These are phyloP conservation scores for Macrocentrus cingulum DNA, from an alignment of 1,140 invertebrate genomes.

Conservation along the genomic window DNA sequence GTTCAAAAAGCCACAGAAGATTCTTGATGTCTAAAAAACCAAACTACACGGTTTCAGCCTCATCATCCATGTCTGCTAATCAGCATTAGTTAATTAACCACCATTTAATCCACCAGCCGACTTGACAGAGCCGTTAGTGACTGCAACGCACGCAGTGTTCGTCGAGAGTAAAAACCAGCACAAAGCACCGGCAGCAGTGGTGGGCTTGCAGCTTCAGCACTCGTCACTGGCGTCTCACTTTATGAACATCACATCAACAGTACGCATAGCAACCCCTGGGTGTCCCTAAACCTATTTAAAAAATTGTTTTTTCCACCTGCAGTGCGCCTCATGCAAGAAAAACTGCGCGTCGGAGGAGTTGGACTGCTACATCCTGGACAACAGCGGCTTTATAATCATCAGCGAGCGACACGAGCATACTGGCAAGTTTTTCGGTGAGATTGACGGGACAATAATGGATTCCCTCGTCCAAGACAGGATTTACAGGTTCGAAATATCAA, in stretches of 20 bases:
- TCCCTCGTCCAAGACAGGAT: slow-evolving; percentile 87
- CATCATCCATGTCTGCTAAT: no score
- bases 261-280: slow-evolving; percentile 52
- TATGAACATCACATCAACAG: slow-evolving; percentile 81
- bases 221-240: slow-evolving; percentile 79
- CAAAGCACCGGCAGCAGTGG: slow-evolving; percentile 85
- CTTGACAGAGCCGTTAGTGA: slow-evolving; percentile 70
- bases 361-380: slow-evolving; percentile 90
- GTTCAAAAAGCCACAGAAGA: no score
- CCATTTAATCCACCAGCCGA: slow-evolving; percentile 42
- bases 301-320: slow-evolving; percentile 9
- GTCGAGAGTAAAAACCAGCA: slow-evolving; percentile 76
- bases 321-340: slow-evolving; percentile 80
- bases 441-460: slow-evolving; percentile 94
- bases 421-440: slow-evolving; percentile 87
- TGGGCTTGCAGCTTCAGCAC: slow-evolving; percentile 84
- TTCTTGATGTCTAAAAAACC: no score
- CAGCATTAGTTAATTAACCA: slow-evolving; percentile 23
- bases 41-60: no score
- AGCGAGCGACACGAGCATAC: slow-evolving; percentile 83
- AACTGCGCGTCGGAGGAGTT: slow-evolving; percentile 83
- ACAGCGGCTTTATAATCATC: slow-evolving; percentile 91
- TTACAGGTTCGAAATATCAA: slow-evolving; percentile 62
- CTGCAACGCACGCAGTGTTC: slow-evolving; percentile 88
- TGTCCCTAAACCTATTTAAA: slow-evolving; percentile 10